phyloP scores from a whole-genome alignment of 2,113 vertebrate genomes.

The Bettongia penicillata region DNA sequence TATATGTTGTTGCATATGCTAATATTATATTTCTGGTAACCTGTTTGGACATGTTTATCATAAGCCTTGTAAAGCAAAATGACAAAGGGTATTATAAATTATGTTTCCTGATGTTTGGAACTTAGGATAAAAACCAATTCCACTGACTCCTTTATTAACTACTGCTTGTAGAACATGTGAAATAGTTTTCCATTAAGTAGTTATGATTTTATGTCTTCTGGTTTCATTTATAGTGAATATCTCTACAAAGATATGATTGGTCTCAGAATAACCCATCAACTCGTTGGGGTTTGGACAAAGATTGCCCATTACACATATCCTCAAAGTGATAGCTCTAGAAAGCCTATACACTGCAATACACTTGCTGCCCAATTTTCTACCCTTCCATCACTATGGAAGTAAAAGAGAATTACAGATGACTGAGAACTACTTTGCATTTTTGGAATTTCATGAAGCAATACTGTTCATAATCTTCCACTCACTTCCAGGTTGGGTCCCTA shows the following conservation, averaged over 20 bases:
- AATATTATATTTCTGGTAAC: background rate
- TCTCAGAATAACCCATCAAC: background rate
- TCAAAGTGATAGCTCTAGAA: background rate
- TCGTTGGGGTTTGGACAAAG: background rate
- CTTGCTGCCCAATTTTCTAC: background rate
- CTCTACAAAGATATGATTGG: background rate
- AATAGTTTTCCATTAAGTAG: background rate
- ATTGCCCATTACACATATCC: background rate
- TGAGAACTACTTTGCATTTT: background rate
- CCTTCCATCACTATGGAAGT: background rate
- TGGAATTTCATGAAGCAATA: background rate
- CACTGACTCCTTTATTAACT: background rate
- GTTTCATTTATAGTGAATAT: background rate
- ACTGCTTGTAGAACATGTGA: background rate
- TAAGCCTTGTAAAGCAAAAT: background rate
- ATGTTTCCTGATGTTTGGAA: background rate
- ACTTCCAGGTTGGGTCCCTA: background rate
- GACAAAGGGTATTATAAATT: background rate
- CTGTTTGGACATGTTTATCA: background rate
- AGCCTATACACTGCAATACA: background rate
- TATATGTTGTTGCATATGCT: background rate
- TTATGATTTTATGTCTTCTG: background rate
- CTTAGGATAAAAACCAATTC: background rate
- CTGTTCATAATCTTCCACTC: background rate
- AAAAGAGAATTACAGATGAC: background rate